phyloP scores from a whole-genome alignment of 2,113 vertebrate genomes.

The Bagarius yarrelli region DNA sequence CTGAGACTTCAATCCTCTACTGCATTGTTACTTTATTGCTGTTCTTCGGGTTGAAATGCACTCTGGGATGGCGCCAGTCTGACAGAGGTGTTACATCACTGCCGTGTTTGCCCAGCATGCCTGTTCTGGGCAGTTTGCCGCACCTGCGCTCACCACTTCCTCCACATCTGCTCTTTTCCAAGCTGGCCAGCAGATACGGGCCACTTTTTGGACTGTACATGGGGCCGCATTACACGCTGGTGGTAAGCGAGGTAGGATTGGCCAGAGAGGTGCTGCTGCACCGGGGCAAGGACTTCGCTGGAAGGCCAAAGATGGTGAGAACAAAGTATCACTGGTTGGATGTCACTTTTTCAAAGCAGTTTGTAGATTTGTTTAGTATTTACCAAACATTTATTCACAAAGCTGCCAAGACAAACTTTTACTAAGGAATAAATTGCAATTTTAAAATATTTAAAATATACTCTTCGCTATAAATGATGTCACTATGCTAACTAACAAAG shows the following conservation, averaged over 20 bases:
- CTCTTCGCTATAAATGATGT: too few species aligned
- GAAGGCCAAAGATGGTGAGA: constrained; percentile 71
- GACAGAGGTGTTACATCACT: constrained; percentile 22
- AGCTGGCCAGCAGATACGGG: constrained; percentile 58
- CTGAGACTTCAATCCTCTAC: not conserved
- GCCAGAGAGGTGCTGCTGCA: constrained; percentile 70
- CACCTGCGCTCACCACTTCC: constrained; percentile 63
- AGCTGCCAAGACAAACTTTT: too few species aligned
- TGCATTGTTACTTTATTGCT: constrained; percentile 1
- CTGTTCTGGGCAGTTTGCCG: constrained; percentile 71
- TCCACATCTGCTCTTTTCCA: constrained; percentile 65
- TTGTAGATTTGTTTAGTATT: too few species aligned
- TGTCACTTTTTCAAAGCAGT: too few species aligned
- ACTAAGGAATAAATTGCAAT: too few species aligned
- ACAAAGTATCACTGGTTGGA: not conserved
- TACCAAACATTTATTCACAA: too few species aligned
- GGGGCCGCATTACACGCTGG: constrained; percentile 68
- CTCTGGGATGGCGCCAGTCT: not conserved
- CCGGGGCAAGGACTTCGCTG: constrained; percentile 70
- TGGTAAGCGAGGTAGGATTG: constrained; percentile 64
- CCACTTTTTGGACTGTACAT: constrained; percentile 64
- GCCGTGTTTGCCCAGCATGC: constrained; percentile 66
- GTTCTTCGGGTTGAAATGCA: constrained; percentile 15
- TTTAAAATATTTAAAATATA: too few species aligned
- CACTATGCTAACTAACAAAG: too few species aligned